phyloP scores from a whole-genome alignment of 2,888 invertebrate genomes.

The Tolmerus cingulatus region DNA sequence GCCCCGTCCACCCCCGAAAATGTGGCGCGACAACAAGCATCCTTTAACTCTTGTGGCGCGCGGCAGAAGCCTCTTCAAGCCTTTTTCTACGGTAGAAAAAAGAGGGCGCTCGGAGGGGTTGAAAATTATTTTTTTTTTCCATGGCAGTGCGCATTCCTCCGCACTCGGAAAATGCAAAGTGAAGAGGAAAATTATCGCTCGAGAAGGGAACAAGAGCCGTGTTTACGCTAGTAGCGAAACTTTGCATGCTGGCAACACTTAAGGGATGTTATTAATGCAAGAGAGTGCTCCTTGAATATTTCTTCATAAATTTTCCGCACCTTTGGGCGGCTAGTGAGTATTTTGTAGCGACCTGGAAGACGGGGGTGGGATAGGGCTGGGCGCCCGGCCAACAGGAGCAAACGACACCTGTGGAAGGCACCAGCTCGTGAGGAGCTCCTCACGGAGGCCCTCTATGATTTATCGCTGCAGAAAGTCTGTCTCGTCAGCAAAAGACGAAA shows the following conservation, averaged over 20 bases:
- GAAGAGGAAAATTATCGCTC: slow-evolving; percentile 34
- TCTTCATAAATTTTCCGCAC: slow-evolving; percentile 35
- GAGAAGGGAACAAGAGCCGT: slow-evolving; percentile 4
- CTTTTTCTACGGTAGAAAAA: not conserved
- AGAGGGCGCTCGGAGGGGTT: not conserved
- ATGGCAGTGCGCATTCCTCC: not conserved
- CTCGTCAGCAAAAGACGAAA: slow-evolving; percentile 27
- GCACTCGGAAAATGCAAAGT: slow-evolving; percentile 24
- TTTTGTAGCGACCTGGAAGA: not conserved
- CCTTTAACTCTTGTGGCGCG: not conserved
- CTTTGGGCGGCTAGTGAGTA: slow-evolving; percentile 16
- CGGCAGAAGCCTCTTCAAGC: not conserved
- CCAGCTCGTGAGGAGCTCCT: not conserved
- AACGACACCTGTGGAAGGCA: slow-evolving; percentile 37
- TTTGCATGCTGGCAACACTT: slow-evolving; percentile 36
- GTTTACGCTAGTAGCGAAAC: slow-evolving; percentile 12
- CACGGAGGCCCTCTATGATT: slow-evolving; percentile 18
- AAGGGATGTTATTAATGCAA: slow-evolving; percentile 34
- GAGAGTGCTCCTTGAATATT: slow-evolving; percentile 35
- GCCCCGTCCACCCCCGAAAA: not conserved
- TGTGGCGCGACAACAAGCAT: not conserved
- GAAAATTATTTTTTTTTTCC: not conserved
- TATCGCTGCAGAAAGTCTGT: slow-evolving; percentile 25
- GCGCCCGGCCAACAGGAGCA: not conserved
- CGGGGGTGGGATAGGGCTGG: not conserved